Evolutionary conservation across 2,797 vertebrate species (phyloP).

Genomic region (Sus cebifrons): DNA sequence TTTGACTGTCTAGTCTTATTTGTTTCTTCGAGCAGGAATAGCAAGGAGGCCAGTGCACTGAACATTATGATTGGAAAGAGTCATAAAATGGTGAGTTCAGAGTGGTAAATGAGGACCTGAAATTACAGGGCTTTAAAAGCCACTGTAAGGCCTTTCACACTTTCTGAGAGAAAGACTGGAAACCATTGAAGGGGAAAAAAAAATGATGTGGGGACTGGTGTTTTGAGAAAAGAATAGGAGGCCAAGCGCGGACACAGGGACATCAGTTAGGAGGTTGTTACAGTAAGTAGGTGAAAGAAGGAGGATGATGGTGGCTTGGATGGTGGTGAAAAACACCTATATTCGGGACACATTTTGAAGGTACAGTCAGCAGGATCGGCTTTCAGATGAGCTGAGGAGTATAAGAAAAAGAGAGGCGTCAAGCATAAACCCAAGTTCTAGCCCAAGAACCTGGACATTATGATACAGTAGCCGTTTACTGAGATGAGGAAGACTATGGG

Average conservation of each 20-base stretch:
- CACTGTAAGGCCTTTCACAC: neutral
- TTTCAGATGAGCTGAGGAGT: neutral
- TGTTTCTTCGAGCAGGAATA: neutral
- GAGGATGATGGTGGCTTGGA: neutral
- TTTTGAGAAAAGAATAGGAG: neutral
- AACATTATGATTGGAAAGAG: neutral
- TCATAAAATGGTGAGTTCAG: neutral
- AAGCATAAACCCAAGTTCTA: neutral
- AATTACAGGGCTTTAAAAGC: no score
- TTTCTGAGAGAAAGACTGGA: neutral
- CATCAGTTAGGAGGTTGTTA: neutral
- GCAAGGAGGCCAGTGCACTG: neutral
- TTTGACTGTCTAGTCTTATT: neutral
- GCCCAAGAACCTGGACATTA: neutral
- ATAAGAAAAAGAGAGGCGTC: neutral
- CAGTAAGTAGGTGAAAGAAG: neutral
- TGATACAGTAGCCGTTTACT: neutral
- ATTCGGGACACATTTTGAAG: neutral
- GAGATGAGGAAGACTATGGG: neutral
- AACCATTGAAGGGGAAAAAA: neutral
- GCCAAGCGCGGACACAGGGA: neutral
- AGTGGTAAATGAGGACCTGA: neutral
- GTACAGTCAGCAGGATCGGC: neutral
- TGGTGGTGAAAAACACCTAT: neutral
- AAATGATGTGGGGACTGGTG: neutral